A percentile compares a stretch with the other conserved stretches of the same genome.
Evolutionary conservation across 2,113 vertebrate genomes (phyloP).

Genomic region (Callipepla californica): DNA sequence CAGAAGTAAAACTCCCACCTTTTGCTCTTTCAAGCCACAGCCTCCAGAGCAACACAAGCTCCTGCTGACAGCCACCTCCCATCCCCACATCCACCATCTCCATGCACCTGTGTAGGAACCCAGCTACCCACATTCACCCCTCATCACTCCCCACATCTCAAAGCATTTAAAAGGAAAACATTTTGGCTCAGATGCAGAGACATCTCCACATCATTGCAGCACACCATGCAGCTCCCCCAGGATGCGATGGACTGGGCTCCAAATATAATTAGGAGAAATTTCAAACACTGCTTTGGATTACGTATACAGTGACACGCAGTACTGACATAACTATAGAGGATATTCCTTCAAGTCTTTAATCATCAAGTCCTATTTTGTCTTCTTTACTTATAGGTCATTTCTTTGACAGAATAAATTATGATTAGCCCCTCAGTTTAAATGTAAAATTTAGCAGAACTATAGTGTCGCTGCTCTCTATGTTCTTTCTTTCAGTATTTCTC

Average conservation of each 20-base stretch:
- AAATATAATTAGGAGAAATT: conserved; percentile 70
- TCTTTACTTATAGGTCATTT: conserved; percentile 76
- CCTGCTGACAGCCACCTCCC: not conserved
- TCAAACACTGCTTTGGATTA: conserved; percentile 65
- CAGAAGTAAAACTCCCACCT: not conserved
- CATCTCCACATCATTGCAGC: not conserved
- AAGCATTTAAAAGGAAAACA: rapidly evolving
- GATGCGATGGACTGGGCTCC: conserved; percentile 18
- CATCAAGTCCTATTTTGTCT: conserved; percentile 67
- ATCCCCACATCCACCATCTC: too few species aligned
- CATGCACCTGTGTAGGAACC: not conserved
- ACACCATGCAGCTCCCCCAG: not conserved
- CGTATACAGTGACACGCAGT: not conserved
- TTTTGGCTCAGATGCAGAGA: not conserved
- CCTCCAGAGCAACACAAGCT: not conserved
- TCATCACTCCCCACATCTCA: not conserved
- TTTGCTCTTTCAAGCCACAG: not conserved
- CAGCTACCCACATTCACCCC: not conserved
- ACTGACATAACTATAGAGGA: conserved; percentile 49
- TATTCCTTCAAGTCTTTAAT: conserved; percentile 67
- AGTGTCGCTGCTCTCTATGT: conserved; percentile 64
- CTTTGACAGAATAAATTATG: conserved; percentile 74
- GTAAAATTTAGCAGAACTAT: conserved; percentile 72
- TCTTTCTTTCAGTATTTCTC: conserved; percentile 67
- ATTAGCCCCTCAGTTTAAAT: conserved; percentile 77